Base-by-base conservation (phyloP, 2,888 invertebrate species). In the Nemurella pictetii region DNA sequence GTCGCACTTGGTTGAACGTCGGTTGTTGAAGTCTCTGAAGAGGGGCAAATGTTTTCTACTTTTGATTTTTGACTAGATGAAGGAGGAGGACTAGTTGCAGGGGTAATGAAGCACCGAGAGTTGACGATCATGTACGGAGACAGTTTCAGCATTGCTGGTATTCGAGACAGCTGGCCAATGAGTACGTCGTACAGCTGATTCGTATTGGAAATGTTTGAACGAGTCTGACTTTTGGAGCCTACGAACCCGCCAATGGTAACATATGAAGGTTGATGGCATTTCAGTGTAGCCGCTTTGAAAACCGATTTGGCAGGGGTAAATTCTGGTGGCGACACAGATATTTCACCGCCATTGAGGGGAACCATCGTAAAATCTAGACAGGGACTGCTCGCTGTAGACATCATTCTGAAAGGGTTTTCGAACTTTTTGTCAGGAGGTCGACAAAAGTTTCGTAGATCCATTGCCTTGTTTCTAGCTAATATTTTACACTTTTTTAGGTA, bases 161-260 rank as follows among this genome's bases (percentile, higher is more conserved):
- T 28, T 84, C 27, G n/a, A 30, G 28, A 28, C 36, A 86, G 82
- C 55, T 86, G 78, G 0, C 72, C 28, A 35, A 86, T 84, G 20
- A 86, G 35, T 15, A 84, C 75, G 36, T 85, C 85, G 84, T 85
- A 86, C 27, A 86, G 72, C 27, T 81, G 84, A 35, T 80, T 83
- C 25, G 80, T 28, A 20, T 85, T 80, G 12, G 83, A 32, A 28
- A 80, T 84, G 1, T 84, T 78, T 20, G 85, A 80, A n/a, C 84
- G 85, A 15, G 74, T 15, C 30, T 85, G 85, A 72, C 86, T 85
- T 55, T 86, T 86, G 12, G 84, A 85, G 9, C 86, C 86, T 27
- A 86, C 85, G 82, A 86, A 86, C 9, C 86, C 86, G 25, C 86
- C 86, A 7, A 86, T 26, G 82, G 12, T 36, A 84, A 9, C 78